Evolutionary conservation across 2,113 vertebrate genomes (phyloP).

Genomic region (Gila orcuttii): DNA sequence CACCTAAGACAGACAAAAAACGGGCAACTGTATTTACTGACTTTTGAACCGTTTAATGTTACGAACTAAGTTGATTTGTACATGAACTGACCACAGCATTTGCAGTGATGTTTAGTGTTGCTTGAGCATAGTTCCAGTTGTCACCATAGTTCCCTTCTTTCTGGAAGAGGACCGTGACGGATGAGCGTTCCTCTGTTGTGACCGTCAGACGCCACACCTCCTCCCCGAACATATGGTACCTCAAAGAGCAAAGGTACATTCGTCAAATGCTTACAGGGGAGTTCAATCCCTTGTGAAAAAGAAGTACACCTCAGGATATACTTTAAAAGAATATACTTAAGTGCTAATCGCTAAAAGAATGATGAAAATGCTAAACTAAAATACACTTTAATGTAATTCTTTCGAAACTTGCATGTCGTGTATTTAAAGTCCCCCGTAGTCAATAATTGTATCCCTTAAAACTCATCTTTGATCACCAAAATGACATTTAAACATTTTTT

Average conservation of each 20-base stretch:
- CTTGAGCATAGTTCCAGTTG: constrained; percentile 88
- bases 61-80: not conserved
- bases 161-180: constrained; percentile 73
- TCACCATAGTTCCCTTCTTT: constrained; percentile 89
- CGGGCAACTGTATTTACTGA: not conserved
- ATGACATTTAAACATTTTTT: no score
- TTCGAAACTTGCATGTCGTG: no score
- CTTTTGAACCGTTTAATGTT: not conserved
- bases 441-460: no score
- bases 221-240: constrained; percentile 90
- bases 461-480: no score
- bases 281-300: not conserved
- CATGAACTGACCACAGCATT: constrained; percentile 75
- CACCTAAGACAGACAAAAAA: constrained; percentile 72
- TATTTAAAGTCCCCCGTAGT: no score
- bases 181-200: constrained; percentile 49
- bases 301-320: no score
- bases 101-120: constrained; percentile 80
- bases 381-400: no score
- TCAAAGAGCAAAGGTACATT: constrained; percentile 55
- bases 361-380: no score
- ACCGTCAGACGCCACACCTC: constrained; percentile 79
- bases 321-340: no score
- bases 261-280: not conserved
- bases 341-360: no score